Evolutionary conservation across 2,113 vertebrate genomes (phyloP), one percentile per base, ranked within the genome.

Genomic region (Nothocercus julius): DNA sequence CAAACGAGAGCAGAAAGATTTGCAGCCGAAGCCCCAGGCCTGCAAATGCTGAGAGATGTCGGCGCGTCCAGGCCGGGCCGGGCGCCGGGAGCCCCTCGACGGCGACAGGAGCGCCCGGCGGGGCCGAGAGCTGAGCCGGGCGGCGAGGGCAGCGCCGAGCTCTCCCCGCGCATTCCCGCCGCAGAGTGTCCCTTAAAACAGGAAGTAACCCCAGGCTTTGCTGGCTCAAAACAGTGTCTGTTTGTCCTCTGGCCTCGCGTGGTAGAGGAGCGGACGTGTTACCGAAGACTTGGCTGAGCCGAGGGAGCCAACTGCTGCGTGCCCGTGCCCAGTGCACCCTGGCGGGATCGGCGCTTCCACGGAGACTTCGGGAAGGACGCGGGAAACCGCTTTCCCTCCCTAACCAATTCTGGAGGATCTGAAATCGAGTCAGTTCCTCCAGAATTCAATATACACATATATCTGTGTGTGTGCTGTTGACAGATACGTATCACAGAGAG

Each of bases 321-420:
- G 36, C 36, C 7, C 36, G 36, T 36, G 36, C 36, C 36, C 36
- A 36, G 36, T 36, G 36, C 36, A 36, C 36, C 79, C 28, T 68
- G 70, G 20, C 45, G 81, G 83, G 36, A 51, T 77, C 83, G 73
- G 24, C 24, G 72, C 36, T 85, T 90, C 75, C 87, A 77, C 84
- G 53, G 34, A 58, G 69, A 63, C 51, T 80, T 76, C 63, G 61
- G 42, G 63, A 32, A 42, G 40, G 89, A n/a, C 24, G 45, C 11
- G 32, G 40, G 45, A 67, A 73, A 77, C 51, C 49, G 28, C 24
- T 81, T 22, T 72, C 54, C 21, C n/a, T 79, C 76, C 40, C 40
- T 62, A 72, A n/a, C 51, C 54, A 28, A 18, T 40, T 32, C 34
- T n/a, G 9, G 38, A 83, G 67, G 73, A 12, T 42, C 49, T 51